Evolutionary conservation across 2,113 vertebrate genomes (phyloP), one percentile per base, ranked within the genome.

Genomic region (Channa maculata): DNA sequence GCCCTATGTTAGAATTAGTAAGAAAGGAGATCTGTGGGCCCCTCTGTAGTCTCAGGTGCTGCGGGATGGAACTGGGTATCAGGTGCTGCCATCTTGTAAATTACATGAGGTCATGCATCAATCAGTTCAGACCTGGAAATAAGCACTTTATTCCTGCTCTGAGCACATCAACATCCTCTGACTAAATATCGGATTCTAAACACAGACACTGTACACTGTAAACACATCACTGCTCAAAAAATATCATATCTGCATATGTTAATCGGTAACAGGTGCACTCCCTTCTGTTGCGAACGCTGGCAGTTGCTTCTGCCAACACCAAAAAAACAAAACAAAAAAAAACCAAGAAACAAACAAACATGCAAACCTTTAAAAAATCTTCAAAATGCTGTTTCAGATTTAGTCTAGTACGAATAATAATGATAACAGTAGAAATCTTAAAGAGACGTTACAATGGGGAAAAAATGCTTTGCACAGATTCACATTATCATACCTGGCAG

Each of bases 21-120:
- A 39, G 39, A 57, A 38, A 58, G 3, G 3, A 64, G 45, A 6
- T 43, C 9, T 61, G 11, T 49, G 57, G 24, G 54, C 38, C 3
- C 24, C 3, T 65, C 34, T 39, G 43, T 34, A 15, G 24, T 15
- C 36, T 6, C 61, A 75, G 55, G 41, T 77, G 79, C 46, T 69
- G 60, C 74, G n/a, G 24, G 36, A 3, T 34, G 4, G 46, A 55
- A 52, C 61, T 57, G 58, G 54, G 57, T 59, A 75, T 85, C 66
- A 79, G 72, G 71, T 90, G 82, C 85, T 91, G 92, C 88, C 89
- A 90, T 83, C 88, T 90, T 83, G 76, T 92, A 88, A 86, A 85
- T 71, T 61, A 80, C 66, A 78, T 61, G 46, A 44, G 48, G 71
- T 73, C 64, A 75, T 71, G 79, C 81, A 84, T 66, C 64, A 48